These are phyloP conservation scores for Ptychobarbus kaznakovi DNA, from an alignment of 2,797 vertebrate genomes.

Conservation along the genomic window DNA sequence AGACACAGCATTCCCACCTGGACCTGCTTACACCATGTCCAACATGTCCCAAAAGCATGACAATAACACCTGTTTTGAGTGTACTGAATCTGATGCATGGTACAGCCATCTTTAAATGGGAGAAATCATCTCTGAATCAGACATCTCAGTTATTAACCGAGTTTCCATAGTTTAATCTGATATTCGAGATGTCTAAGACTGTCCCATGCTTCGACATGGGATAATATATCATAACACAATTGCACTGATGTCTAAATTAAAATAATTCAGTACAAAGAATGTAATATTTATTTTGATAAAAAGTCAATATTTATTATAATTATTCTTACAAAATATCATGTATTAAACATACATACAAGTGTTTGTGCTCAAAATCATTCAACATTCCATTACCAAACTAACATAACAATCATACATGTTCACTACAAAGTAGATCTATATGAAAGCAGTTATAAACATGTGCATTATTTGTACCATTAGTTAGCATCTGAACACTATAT, in stretches of 20 bases:
- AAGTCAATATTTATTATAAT: neutral
- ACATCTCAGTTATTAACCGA: neutral
- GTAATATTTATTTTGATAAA: neutral
- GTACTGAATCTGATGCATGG: neutral
- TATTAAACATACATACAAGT: neutral
- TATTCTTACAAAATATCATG: neutral
- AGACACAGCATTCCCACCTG: neutral
- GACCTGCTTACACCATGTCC: neutral
- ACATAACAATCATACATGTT: neutral
- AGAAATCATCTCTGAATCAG: neutral
- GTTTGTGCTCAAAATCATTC: neutral
- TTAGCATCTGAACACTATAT: neutral
- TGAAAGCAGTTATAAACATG: slow-evolving; percentile 46
- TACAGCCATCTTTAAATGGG: neutral
- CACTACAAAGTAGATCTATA: slow-evolving; percentile 14
- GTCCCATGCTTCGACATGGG: neutral
- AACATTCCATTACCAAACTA: neutral
- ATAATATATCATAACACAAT: neutral
- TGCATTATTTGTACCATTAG: neutral
- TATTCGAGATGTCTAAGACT: neutral
- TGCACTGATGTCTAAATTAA: neutral
- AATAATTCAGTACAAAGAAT: neutral
- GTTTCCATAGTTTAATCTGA: neutral
- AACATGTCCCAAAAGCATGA: slow-evolving; percentile 1
- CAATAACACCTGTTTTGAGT: neutral